These are phyloP conservation scores for Beris chalybata DNA, from an alignment of 2,888 invertebrate genomes.

Conservation along the genomic window DNA sequence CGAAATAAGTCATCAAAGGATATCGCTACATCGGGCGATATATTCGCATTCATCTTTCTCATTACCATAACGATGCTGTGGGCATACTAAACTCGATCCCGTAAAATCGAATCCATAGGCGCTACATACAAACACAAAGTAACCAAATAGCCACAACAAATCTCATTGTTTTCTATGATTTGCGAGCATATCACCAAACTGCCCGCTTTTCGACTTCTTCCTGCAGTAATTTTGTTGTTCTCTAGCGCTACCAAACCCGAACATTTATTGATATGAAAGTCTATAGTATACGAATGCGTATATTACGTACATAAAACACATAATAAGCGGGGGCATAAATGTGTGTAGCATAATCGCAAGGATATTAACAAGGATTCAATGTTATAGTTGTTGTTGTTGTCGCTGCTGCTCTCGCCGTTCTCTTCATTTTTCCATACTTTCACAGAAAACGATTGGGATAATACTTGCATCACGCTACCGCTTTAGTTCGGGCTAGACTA, in stretches of 20 bases:
- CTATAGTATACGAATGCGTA: conserved; percentile 35
- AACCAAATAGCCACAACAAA: too few species aligned
- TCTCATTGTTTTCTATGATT: conserved; percentile 14
- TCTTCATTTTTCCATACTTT: not conserved
- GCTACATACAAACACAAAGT: too few species aligned
- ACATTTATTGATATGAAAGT: conserved; percentile 30
- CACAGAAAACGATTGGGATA: not conserved
- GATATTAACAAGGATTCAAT: conserved; percentile 40
- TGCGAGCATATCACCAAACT: not conserved
- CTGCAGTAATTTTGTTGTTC: not conserved
- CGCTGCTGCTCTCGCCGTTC: conserved; percentile 8
- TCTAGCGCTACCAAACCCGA: conserved; percentile 10
- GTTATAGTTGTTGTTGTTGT: conserved; percentile 35
- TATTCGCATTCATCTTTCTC: too few species aligned
- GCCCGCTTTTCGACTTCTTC: not conserved
- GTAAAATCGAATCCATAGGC: too few species aligned
- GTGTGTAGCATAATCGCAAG: conserved; percentile 39
- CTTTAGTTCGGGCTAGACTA: conserved; percentile 15
- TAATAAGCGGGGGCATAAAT: conserved; percentile 38
- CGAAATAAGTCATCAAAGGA: too few species aligned
- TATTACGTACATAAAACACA: conserved; percentile 39
- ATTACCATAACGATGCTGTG: too few species aligned
- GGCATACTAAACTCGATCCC: too few species aligned
- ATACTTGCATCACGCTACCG: not conserved
- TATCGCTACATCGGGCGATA: too few species aligned